Evolutionary conservation across 2,113 vertebrate genomes (phyloP).

Genomic region (Elephas maximus): DNA sequence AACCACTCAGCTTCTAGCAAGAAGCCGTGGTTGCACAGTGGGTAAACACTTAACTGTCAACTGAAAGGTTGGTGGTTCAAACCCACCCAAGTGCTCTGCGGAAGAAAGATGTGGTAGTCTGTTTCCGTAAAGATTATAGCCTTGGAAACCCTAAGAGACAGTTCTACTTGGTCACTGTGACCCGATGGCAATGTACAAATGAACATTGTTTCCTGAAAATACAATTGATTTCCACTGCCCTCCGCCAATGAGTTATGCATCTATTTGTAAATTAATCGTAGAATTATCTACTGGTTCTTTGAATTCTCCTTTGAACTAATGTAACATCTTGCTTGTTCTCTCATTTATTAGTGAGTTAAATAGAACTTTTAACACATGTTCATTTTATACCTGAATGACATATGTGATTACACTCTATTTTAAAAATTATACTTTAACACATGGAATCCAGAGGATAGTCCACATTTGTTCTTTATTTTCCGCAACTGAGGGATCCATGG

Average conservation of each 20-base stretch:
- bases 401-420: not conserved
- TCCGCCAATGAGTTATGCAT: not conserved
- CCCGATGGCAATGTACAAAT: not conserved
- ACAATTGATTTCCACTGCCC: not conserved
- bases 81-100: no score
- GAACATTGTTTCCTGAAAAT: not conserved
- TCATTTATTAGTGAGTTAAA: constrained; percentile 16
- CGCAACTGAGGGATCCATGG: not conserved
- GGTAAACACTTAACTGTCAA: no score
- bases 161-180: no score
- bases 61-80: no score
- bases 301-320: constrained; percentile 16
- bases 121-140: no score
- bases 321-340: not conserved
- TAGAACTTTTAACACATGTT: no score
- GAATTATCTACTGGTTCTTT: not conserved
- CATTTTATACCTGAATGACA: not conserved
- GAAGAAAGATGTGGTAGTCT: no score
- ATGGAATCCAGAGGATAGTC: not conserved
- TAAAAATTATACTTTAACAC: not conserved
- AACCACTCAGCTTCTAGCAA: no score
- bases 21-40: no score
- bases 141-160: no score
- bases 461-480: not conserved
- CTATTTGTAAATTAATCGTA: constrained; percentile 9